Conservation (phyloP, 2,113 vertebrate species). For the Crotalus horridus region DNA sequence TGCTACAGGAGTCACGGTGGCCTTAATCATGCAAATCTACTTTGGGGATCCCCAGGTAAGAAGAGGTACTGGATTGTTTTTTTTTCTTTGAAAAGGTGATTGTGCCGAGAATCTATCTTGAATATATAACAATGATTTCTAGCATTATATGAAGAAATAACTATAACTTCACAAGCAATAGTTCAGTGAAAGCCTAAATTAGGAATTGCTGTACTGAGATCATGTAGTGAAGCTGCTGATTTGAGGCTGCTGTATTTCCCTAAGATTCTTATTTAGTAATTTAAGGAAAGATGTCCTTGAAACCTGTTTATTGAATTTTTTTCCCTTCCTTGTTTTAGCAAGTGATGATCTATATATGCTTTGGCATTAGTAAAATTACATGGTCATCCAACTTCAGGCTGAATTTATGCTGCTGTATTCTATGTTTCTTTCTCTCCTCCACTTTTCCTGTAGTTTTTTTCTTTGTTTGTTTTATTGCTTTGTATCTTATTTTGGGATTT, state of each 20-base stretch:
- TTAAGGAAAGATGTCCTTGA: background rate
- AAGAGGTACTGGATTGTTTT: background rate
- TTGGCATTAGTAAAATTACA: background rate
- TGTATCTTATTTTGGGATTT: background rate
- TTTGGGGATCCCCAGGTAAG: constrained; percentile 94
- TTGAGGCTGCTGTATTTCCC: background rate
- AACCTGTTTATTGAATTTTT: background rate
- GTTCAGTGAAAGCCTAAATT: background rate
- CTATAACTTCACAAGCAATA: background rate
- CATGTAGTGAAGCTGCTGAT: background rate
- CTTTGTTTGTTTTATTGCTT: background rate
- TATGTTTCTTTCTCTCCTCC: background rate
- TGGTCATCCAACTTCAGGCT: background rate
- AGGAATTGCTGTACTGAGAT: background rate
- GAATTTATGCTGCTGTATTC: background rate
- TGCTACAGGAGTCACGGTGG: constrained; percentile 88
- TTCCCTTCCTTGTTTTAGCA: background rate
- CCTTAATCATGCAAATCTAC: constrained; percentile 97
- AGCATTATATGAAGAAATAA: background rate
- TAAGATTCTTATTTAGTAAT: background rate
- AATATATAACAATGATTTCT: background rate
- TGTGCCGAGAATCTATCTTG: background rate
- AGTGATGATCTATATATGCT: background rate
- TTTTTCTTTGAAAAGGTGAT: fast-evolving
- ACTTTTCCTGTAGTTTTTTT: background rate